Percentiles rank a stretch among this genome's conserved stretches.
Conservation (phyloP, 2,113 vertebrate genomes). For the Lophius piscatorius region DNA sequence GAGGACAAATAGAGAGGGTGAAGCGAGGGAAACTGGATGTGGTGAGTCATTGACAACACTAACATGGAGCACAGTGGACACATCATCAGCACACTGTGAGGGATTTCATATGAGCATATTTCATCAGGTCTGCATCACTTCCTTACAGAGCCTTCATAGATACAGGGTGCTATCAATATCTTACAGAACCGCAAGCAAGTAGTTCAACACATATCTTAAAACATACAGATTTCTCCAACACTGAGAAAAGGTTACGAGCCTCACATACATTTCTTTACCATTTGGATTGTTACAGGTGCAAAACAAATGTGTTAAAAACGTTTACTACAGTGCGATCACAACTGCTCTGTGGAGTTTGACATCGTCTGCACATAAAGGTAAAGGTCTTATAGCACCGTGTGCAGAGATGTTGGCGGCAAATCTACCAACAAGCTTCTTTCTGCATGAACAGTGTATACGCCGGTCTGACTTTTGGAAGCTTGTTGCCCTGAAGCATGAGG, state of each 20-base stretch:
- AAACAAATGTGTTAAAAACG: constrained; percentile 35
- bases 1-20: constrained; percentile 12
- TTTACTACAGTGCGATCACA: constrained; percentile 8
- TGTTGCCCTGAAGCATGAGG: constrained; percentile 49
- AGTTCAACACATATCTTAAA: constrained; percentile 59
- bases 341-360: constrained; percentile 31
- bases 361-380: constrained; percentile 51
- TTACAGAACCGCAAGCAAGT: constrained; percentile 75
- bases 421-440: constrained; percentile 31
- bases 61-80: constrained; percentile 68
- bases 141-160: constrained; percentile 74
- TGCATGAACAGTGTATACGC: constrained; percentile 44
- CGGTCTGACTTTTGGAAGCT: constrained; percentile 38
- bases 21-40: constrained; percentile 29
- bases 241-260: constrained; percentile 66
- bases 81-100: constrained; percentile 65
- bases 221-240: constrained; percentile 57
- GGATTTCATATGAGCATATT: constrained; percentile 49
- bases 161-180: constrained; percentile 75
- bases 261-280: constrained; percentile 53
- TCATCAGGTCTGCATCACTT: constrained; percentile 69
- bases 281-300: constrained; percentile 64
- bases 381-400: constrained; percentile 74
- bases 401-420: constrained; percentile 54
- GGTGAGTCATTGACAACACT: constrained; percentile 68